Percentiles rank a stretch among this genome's conserved stretches.
Evolutionary conservation across 2,113 vertebrate genomes (phyloP).

Genomic region (Hylia prasina): DNA sequence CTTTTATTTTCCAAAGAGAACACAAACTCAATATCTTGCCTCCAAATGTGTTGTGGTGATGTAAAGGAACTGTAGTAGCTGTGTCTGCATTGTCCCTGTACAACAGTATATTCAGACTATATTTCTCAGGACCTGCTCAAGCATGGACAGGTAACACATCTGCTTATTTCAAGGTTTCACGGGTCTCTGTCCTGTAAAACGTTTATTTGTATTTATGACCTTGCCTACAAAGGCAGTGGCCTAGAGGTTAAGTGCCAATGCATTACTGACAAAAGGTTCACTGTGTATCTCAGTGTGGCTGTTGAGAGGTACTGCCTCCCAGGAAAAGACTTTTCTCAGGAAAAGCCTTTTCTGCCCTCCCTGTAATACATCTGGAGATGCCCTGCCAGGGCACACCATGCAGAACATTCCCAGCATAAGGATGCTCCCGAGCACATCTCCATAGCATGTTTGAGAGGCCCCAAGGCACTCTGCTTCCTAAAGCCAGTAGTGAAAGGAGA

Average conservation of each 20-base stretch:
- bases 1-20: background rate
- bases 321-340: background rate
- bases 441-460: background rate
- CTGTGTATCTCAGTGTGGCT: background rate
- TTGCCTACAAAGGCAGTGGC: background rate
- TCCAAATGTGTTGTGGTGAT: background rate
- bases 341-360: background rate
- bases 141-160: background rate
- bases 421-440: accelerated
- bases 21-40: background rate
- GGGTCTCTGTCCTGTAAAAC: background rate
- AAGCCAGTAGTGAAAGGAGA: background rate
- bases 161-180: background rate
- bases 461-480: background rate
- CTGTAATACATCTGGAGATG: background rate
- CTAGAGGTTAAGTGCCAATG: background rate
- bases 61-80: background rate
- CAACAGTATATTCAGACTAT: accelerated
- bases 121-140: background rate
- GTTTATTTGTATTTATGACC: background rate
- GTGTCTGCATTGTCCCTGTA: background rate
- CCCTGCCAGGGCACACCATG: background rate
- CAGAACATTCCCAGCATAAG: background rate
- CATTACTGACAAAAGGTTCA: background rate
- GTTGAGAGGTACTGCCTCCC: background rate